Percentiles rank a stretch among this genome's conserved stretches.
These are phyloP conservation scores for Acropternis orthonyx DNA, from an alignment of 2,797 vertebrate species.

Conservation along the genomic window DNA sequence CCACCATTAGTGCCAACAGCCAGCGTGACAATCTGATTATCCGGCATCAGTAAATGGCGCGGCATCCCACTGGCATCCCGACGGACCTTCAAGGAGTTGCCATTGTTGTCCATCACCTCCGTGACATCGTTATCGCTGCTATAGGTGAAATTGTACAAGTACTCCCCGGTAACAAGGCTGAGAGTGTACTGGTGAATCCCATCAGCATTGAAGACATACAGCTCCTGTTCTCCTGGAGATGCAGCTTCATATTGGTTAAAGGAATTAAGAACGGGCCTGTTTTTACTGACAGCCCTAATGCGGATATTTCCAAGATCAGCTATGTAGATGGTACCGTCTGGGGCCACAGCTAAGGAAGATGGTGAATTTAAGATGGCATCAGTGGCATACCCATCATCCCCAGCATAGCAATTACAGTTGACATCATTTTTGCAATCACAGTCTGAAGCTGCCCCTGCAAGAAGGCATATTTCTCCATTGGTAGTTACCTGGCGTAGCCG, in stretches of 20 bases:
- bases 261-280: constrained; percentile 86
- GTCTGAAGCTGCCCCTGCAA: constrained; percentile 95
- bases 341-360: constrained; percentile 93
- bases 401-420: constrained; percentile 98
- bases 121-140: constrained; percentile 86
- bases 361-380: constrained; percentile 96
- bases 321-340: constrained; percentile 93
- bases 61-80: constrained; percentile 88
- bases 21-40: constrained; percentile 94
- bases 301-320: constrained; percentile 98
- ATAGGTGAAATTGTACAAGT: constrained; percentile 96
- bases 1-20: constrained; percentile 88
- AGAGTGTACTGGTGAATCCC: constrained; percentile 95
- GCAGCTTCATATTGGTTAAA: constrained; percentile 93
- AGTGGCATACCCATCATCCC: constrained; percentile 96
- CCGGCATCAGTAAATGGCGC: constrained; percentile 90
- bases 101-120: constrained; percentile 90
- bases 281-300: constrained; percentile 92
- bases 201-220: constrained; percentile 93
- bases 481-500: constrained; percentile 96
- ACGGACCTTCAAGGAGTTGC: constrained; percentile 91
- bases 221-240: constrained; percentile 93
- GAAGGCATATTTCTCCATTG: constrained; percentile 95
- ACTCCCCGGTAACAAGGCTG: constrained; percentile 94
- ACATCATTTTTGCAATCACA: constrained; percentile 99